phyloP scores from a whole-genome alignment of 2,113 vertebrate genomes.

The Ursus arctos region DNA sequence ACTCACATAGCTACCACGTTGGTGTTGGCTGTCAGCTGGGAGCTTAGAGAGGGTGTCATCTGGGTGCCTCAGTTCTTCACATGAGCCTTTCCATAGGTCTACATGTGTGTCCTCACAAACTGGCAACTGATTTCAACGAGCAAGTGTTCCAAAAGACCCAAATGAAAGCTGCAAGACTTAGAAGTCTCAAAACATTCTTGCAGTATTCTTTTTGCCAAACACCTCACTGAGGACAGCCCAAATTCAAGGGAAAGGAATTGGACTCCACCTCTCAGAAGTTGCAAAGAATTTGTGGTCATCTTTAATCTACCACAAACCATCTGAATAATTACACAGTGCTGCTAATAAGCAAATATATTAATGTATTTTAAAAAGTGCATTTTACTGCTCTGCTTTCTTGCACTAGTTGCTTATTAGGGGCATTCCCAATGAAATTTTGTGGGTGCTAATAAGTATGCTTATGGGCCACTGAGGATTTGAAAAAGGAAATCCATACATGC shows the following conservation, averaged over 20 bases:
- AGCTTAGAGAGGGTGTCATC: too few species aligned
- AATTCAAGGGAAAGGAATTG: background rate
- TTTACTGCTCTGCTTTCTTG: background rate
- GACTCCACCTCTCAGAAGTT: background rate
- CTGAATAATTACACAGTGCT: background rate
- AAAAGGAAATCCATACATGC: background rate
- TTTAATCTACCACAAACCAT: background rate
- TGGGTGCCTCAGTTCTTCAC: background rate
- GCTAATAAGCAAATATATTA: background rate
- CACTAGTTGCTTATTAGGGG: background rate
- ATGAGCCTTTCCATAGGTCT: background rate
- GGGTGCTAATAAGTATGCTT: background rate
- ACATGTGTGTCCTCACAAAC: background rate
- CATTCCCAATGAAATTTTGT: background rate
- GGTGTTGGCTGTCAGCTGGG: background rate
- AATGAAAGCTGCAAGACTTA: background rate
- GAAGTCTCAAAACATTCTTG: background rate
- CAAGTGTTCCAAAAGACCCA: background rate
- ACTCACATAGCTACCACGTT: background rate
- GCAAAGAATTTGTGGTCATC: background rate
- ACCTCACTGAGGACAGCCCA: background rate
- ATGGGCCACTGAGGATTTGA: background rate
- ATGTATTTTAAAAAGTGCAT: background rate
- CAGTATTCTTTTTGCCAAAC: background rate
- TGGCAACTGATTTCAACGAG: background rate